Percentiles rank a stretch among this genome's conserved stretches.
Conservation (phyloP, 2,888 invertebrate species). For the Mythimna impura region DNA sequence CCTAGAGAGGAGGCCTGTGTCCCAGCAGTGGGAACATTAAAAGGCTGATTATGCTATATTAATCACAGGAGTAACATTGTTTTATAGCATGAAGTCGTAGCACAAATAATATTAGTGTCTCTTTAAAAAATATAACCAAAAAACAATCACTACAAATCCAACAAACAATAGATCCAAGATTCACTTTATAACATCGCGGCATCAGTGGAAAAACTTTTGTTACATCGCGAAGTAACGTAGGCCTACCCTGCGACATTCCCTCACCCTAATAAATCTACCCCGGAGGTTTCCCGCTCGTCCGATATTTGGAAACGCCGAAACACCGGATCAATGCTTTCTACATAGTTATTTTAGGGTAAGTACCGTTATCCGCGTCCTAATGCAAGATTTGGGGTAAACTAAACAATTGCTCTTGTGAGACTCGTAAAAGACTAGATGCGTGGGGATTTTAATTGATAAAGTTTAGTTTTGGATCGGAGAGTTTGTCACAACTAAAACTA, state of each 20-base stretch:
- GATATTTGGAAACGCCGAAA: conserved; percentile 74
- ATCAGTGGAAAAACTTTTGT: conserved; percentile 61
- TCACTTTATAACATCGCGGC: conserved; percentile 54
- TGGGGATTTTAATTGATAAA: conserved; percentile 38
- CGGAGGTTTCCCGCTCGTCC: conserved; percentile 73
- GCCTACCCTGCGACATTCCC: conserved; percentile 64
- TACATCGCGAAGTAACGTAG: conserved; percentile 53
- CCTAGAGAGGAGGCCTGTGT: too few relatives aligned
- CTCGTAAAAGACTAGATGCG: conserved; percentile 29
- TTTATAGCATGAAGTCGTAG: not conserved
- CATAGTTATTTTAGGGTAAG: conserved; percentile 70
- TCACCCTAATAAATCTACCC: conserved; percentile 79
- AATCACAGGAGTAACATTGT: not conserved
- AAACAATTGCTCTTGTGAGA: conserved; percentile 53
- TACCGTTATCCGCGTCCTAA: conserved; percentile 60
- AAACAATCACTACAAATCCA: conserved; percentile 16
- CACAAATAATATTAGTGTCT: not conserved
- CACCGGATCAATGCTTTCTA: conserved; percentile 72
- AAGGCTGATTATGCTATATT: too few relatives aligned
- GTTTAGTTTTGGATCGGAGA: conserved; percentile 5
- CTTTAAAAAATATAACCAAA: not conserved
- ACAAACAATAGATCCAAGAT: conserved; percentile 43
- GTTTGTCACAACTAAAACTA: not conserved
- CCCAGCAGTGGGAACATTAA: too few relatives aligned
- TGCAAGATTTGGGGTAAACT: conserved; percentile 63